Evolutionary conservation across 2,888 invertebrate genomes (phyloP), one percentile per base, ranked within the genome.

Genomic region (Dynastes grantii): DNA sequence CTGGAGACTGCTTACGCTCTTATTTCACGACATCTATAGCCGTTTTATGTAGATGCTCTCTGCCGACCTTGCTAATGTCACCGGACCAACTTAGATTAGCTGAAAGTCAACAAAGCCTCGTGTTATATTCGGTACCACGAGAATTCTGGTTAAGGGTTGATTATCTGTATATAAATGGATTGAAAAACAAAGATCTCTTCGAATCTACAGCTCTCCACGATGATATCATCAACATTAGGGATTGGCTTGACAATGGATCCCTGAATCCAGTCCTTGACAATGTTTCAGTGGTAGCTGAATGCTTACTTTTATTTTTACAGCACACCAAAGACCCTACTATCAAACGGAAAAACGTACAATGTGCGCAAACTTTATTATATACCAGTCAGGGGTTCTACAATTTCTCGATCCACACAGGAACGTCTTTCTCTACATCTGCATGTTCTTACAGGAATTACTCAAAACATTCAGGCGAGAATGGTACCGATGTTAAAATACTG

Each of bases 11-110:
- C 88, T 94, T 96, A 87, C 93, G 96, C 85, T 97, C 97, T 87
- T 96, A 96, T 88, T 98, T 98, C 89, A 98, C 98, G 0, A 94
- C 95, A 80, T 96, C 97, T 0, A 94, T 98, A 87, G 95, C 97
- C 87, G 94, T 96, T 32, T 90, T 98, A 82, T 95, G 97, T 81
- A 94, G 96, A 86, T 93, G 97, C 84, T 93, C 94, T 83, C 93
- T 94, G 83, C 97, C 98, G 6, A 84, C 89, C 63, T 82, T 88
- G 81, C 83, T 86, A 77, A 82, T 88, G 76, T 85, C 85, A n/a
- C 84, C 85, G 1, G 87, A 88, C 76, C 87, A 89, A 77, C 85
- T 86, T 80, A 85, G 84, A 63, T 84, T 85, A 83, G 88, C 87
- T 29, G 90, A 90, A 85, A 90, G 89, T 80, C 89, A 89, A 84